These are phyloP conservation scores for Parotia lawesii DNA, from an alignment of 2,113 vertebrate species.

Conservation along the genomic window DNA sequence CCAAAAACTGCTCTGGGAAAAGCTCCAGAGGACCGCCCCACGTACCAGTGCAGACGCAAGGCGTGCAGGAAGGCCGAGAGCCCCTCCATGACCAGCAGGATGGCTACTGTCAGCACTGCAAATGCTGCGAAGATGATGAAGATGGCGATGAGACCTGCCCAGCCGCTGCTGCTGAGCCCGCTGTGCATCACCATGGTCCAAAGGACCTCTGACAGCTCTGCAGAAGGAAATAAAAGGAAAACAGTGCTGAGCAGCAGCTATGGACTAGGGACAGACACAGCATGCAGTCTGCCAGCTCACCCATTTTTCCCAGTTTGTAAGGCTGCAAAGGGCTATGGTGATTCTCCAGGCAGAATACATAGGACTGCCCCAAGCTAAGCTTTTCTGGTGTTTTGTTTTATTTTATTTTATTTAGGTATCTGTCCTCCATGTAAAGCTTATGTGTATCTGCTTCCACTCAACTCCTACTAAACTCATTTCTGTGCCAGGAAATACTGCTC, in stretches of 20 bases:
- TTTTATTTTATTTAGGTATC: not conserved
- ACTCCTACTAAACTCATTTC: not conserved
- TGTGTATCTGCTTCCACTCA: not conserved
- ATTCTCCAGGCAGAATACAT: not conserved
- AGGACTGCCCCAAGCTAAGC: not conserved
- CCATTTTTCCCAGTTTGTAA: not conserved
- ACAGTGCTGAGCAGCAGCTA: not conserved
- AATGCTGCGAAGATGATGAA: slow-evolving; percentile 77
- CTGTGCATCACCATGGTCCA: slow-evolving; percentile 83
- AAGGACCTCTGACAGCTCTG: slow-evolving; percentile 87
- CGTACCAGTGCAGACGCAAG: slow-evolving; percentile 83
- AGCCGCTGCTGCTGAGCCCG: slow-evolving; percentile 45
- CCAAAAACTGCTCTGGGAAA: not conserved
- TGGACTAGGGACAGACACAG: not conserved
- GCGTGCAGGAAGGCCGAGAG: slow-evolving; percentile 86
- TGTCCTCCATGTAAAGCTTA: not conserved
- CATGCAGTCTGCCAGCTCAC: not conserved
- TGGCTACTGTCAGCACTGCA: slow-evolving; percentile 79
- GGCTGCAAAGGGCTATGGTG: not conserved
- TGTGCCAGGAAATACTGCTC: not conserved
- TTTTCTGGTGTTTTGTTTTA: not conserved
- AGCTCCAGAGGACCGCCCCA: not conserved
- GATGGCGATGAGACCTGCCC: slow-evolving; percentile 70
- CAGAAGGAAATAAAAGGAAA: not conserved
- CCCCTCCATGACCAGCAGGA: slow-evolving; percentile 86